Base-by-base conservation (phyloP, 1,140 invertebrate species). In the Carposina sasakii region DNA sequence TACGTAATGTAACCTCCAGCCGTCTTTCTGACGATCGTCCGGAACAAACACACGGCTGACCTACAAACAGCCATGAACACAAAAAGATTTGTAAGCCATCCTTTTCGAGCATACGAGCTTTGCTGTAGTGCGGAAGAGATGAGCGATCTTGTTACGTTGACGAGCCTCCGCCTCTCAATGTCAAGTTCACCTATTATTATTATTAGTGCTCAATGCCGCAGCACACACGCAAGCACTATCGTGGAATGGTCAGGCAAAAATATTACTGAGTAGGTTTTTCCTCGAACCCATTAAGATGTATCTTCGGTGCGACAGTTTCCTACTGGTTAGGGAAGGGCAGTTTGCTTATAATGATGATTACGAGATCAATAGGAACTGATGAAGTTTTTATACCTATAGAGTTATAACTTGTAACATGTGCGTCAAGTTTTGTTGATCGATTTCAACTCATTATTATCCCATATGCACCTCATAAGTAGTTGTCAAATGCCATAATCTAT, bases 111-210 rank as follows among this genome's bases (percentile, higher is more conserved):
- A 51, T 63, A 37, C 40, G 51, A 21, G 41, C 39, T 40, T 44
- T 54, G 45, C 48, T 17, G 48, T 26, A 19, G 75, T 65, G 69
- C 58, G 69, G 60, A 55, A 71, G 74, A 74, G 77, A 76, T 53
- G 54, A 67, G 59, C 52, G 57, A 61, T 64, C 66, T 74, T 62
- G 71, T 68, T 71, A 64, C 67, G 73, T 76, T 79, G 79, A 83
- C 76, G 79, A 83, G 77, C 76, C 76, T 76, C 72, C 75, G 67
- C 61, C n/a, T 75, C 71, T 81, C 81, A 81, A 81, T 84, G 77
- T 84, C 77, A 84, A 81, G 81, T 84, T 84, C 77, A 84, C 70
- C 76, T 78, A 84, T 81, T 82, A 81, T 81, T n/a, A n/a, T n/a
- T 84, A 81, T 84, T 84, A 81, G 81, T 78, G 73, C 65, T 82